These are phyloP conservation scores for Mustela lutreola DNA, from an alignment of 2,113 vertebrate species.

Conservation along the genomic window DNA sequence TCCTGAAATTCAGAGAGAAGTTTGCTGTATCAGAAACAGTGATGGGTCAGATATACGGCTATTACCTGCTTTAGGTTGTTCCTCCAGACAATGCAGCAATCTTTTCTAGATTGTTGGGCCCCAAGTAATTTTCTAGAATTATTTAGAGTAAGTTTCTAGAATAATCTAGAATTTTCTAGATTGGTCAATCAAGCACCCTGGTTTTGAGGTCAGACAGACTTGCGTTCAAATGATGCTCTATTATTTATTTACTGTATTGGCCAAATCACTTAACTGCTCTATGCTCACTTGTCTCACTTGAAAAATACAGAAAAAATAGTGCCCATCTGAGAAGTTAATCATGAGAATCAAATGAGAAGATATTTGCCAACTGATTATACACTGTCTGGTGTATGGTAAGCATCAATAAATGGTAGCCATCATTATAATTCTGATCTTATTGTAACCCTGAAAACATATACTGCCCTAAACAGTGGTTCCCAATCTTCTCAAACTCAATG, in stretches of 20 bases:
- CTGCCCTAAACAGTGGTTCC: neutral
- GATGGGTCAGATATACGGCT: neutral
- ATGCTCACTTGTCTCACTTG: neutral
- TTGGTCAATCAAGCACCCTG: neutral
- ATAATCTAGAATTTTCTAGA: neutral
- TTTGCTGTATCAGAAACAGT: neutral
- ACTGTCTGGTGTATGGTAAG: neutral
- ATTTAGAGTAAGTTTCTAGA: neutral
- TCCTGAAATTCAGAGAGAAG: neutral
- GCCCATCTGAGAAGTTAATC: neutral
- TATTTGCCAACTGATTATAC: neutral
- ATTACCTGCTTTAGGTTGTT: neutral
- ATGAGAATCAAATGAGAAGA: neutral
- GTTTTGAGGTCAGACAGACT: neutral
- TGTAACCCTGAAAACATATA: neutral
- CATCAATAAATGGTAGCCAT: neutral
- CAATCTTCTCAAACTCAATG: neutral
- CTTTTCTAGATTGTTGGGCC: neutral
- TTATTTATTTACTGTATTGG: neutral
- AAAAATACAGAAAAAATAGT: neutral
- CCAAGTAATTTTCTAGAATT: neutral
- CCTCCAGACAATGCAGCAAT: neutral
- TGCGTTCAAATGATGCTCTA: neutral
- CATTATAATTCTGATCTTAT: constrained; percentile 5
- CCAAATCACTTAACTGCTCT: neutral